Conservation (phyloP, 2,797 vertebrate genomes). For the Sebastolobus alascanus region DNA sequence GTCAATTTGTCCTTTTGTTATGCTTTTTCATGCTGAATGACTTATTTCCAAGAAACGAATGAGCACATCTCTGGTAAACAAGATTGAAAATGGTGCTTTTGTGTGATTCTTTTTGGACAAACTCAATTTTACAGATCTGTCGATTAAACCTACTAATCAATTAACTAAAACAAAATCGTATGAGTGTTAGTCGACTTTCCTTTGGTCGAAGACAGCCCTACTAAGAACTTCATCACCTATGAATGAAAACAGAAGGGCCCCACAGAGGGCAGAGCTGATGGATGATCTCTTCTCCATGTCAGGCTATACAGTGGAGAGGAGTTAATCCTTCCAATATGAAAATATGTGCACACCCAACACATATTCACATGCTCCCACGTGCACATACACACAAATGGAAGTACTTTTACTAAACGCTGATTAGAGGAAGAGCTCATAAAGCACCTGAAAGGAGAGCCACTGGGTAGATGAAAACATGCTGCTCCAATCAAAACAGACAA, state of each 20-base stretch:
- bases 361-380: not conserved
- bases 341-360: not conserved
- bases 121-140: too few relatives aligned
- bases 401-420: constrained; percentile 2
- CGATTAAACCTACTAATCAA: too few relatives aligned
- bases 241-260: constrained; percentile 21
- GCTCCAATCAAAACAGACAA: constrained; percentile 21
- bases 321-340: constrained; percentile 12
- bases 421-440: constrained; percentile 7
- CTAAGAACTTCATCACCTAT: constrained; percentile 13
- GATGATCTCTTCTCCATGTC: constrained; percentile 27
- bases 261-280: constrained; percentile 16
- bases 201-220: too few relatives aligned
- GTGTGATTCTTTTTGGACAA: too few relatives aligned
- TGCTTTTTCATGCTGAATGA: too few relatives aligned
- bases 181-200: too few relatives aligned
- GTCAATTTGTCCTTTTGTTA: too few relatives aligned
- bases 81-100: too few relatives aligned
- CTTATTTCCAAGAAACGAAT: too few relatives aligned
- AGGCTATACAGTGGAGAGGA: constrained; percentile 1
- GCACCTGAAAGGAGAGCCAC: constrained; percentile 10
- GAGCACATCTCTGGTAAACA: too few relatives aligned
- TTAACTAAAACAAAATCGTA: too few relatives aligned
- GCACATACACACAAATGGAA: not conserved
- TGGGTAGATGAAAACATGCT: constrained; percentile 9